These are phyloP conservation scores for Beris chalybata DNA, from an alignment of 2,888 invertebrate species.

Conservation along the genomic window DNA sequence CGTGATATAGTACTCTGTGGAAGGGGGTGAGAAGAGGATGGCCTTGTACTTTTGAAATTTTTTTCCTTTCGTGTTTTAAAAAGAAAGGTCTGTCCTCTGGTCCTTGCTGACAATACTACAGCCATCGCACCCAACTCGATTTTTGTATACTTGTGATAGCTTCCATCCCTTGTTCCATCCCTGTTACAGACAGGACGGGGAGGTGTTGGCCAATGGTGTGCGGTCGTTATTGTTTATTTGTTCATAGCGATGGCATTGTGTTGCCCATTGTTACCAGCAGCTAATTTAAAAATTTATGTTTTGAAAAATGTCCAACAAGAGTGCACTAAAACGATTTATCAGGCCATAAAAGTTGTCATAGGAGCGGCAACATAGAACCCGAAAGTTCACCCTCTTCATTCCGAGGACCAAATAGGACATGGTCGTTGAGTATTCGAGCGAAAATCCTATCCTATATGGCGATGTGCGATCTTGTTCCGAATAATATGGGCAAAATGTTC, in stretches of 20 bases:
- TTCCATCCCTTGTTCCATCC: background rate
- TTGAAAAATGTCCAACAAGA: conserved; percentile 35
- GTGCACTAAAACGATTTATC: conserved; percentile 36
- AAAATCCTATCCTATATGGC: conserved; percentile 15
- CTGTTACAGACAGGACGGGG: background rate
- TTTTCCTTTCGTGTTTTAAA: background rate
- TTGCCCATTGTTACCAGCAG: conserved; percentile 26
- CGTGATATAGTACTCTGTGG: conserved; percentile 2
- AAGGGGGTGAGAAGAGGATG: background rate
- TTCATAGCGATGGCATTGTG: conserved; percentile 18
- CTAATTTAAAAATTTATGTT: conserved; percentile 36
- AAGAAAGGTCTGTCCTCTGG: conserved; percentile 18
- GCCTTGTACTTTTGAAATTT: too few species aligned
- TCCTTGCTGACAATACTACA: conserved; percentile 8
- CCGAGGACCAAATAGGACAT: conserved; percentile 11
- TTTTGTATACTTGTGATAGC: background rate
- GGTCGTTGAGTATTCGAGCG: conserved; percentile 1
- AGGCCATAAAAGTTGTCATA: conserved; percentile 35
- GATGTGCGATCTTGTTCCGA: too few species aligned
- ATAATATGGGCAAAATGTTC: too few species aligned
- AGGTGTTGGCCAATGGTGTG: conserved; percentile 10
- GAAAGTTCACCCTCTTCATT: too few species aligned
- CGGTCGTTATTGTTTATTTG: conserved; percentile 15
- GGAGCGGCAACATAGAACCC: background rate
- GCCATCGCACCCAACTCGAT: background rate